phyloP scores from a whole-genome alignment of 2,113 vertebrate species.

The Octodon degus region DNA sequence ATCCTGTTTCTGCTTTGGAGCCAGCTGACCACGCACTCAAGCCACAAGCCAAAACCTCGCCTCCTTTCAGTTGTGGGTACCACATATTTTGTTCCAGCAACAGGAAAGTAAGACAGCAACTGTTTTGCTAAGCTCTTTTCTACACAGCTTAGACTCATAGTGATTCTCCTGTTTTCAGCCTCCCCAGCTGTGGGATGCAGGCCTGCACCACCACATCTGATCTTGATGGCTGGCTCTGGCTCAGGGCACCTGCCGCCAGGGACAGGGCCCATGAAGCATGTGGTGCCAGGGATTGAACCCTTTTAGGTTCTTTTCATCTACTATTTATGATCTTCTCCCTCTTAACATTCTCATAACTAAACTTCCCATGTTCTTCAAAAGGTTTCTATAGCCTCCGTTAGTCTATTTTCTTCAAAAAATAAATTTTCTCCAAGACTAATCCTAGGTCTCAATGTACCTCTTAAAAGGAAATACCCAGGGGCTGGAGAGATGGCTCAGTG shows the following conservation, averaged over 20 bases:
- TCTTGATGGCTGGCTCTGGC: too few relatives aligned
- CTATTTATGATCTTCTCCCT: not conserved
- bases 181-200: too few relatives aligned
- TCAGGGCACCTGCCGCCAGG: too few relatives aligned
- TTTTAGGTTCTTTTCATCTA: slow-evolving; percentile 41
- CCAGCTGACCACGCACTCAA: not conserved
- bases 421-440: slow-evolving; percentile 13
- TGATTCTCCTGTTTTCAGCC: too few relatives aligned
- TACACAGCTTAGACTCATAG: too few relatives aligned
- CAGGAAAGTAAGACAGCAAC: not conserved
- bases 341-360: slow-evolving; percentile 56
- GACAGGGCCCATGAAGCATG: too few relatives aligned
- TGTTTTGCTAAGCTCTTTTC: too few relatives aligned
- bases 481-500: too few relatives aligned
- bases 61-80: not conserved
- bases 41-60: not conserved
- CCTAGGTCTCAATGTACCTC: slow-evolving; percentile 20
- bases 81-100: not conserved
- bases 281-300: too few relatives aligned
- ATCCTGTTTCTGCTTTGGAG: not conserved
- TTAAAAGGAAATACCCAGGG: slow-evolving; percentile 45
- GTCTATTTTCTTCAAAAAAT: slow-evolving; percentile 14
- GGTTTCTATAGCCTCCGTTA: slow-evolving; percentile 20
- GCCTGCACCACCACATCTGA: too few relatives aligned
- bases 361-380: slow-evolving; percentile 13